Percentiles rank a stretch among this genome's conserved stretches.
Conservation (phyloP, 1,140 invertebrate genomes). For the Metopolophium dirhodum region DNA sequence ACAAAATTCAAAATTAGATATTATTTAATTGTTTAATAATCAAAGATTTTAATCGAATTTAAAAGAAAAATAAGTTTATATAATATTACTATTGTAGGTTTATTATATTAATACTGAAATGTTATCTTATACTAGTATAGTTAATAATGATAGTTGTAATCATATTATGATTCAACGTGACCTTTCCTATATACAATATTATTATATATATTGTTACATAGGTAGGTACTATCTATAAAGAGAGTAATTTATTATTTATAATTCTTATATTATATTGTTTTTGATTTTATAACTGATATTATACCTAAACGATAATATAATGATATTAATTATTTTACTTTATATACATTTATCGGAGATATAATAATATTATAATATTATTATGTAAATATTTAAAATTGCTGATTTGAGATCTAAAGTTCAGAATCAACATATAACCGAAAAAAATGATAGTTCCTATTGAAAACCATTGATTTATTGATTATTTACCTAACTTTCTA, state of each 20-base stretch:
- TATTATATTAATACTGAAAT: too few species aligned
- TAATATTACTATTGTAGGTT: too few species aligned
- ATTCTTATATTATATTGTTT: neutral
- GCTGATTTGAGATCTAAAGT: neutral
- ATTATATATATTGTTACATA: neutral
- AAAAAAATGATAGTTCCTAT: neutral
- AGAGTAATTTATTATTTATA: neutral
- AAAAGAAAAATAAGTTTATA: too few species aligned
- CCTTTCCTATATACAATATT: neutral
- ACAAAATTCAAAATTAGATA: too few species aligned
- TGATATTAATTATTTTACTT: neutral
- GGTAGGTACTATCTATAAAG: neutral
- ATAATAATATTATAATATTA: neutral
- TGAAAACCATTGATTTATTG: neutral
- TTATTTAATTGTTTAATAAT: too few species aligned
- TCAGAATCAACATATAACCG: neutral
- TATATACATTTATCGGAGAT: neutral
- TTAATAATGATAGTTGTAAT: too few species aligned
- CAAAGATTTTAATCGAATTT: too few species aligned
- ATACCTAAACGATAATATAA: neutral
- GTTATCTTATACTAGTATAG: neutral
- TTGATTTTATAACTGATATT: neutral
- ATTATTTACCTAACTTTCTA: neutral
- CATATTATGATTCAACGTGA: neutral
- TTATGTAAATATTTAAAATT: neutral